phyloP scores from a whole-genome alignment of 1,140 invertebrate species.

The Drosophila baimaii region DNA sequence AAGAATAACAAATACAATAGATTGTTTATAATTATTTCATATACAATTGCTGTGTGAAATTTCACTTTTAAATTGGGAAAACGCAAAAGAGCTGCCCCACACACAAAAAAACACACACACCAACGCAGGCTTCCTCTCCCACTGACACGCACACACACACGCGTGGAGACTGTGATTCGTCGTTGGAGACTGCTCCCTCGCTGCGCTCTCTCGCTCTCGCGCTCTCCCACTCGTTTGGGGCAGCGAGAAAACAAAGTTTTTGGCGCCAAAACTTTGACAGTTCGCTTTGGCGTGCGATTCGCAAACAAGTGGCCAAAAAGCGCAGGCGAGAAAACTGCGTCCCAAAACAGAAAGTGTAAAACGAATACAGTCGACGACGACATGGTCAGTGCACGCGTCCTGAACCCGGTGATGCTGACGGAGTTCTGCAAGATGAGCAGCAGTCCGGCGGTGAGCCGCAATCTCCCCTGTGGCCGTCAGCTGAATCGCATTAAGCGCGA shows the following conservation, averaged over 20 bases:
- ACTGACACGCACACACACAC: conserved; percentile 25
- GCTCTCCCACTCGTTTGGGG: conserved; percentile 38
- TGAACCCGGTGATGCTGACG: conserved; percentile 68
- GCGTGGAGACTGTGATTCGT: conserved; percentile 60
- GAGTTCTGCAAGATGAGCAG: conserved; percentile 73
- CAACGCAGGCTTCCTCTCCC: conserved; percentile 31
- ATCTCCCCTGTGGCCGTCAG: conserved; percentile 65
- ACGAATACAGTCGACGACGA: conserved; percentile 42
- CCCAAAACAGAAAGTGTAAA: conserved; percentile 38
- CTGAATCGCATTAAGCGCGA: conserved; percentile 80
- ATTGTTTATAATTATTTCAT: conserved; percentile 70
- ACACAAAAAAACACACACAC: conserved; percentile 53
- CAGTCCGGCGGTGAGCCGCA: conserved; percentile 67
- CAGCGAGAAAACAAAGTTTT: conserved; percentile 65
- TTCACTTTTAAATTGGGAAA: conserved; percentile 65
- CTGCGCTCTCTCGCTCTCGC: conserved; percentile 15
- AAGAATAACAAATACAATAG: conserved; percentile 19
- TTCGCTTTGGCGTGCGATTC: conserved; percentile 63
- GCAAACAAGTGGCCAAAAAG: conserved; percentile 69
- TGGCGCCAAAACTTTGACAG: conserved; percentile 82
- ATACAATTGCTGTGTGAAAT: conserved; percentile 69
- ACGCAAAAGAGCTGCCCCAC: conserved; percentile 50
- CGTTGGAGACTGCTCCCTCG: conserved; percentile 59
- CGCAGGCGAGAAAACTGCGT: conserved; percentile 61
- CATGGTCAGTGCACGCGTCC: conserved; percentile 80